These are phyloP conservation scores for Dinocampus coccinellae DNA, from an alignment of 2,888 invertebrate genomes.

Conservation along the genomic window DNA sequence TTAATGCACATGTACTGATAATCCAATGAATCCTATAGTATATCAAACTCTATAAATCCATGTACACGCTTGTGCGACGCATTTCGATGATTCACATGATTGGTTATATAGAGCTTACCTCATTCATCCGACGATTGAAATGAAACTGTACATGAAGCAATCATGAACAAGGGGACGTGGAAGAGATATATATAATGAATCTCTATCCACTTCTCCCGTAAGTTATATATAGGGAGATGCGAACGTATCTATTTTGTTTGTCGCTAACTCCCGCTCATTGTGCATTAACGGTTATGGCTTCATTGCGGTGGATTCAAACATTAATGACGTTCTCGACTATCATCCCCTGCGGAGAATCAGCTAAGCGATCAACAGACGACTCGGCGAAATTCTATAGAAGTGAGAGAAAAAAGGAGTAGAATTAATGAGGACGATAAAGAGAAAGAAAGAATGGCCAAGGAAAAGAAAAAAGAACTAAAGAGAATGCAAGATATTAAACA, in stretches of 20 bases:
- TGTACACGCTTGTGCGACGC: constrained; percentile 18
- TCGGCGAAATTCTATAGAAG: neutral
- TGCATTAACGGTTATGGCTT: constrained; percentile 54
- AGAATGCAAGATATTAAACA: neutral
- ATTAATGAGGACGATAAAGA: neutral
- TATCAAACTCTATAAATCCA: constrained; percentile 22
- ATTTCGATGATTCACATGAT: constrained; percentile 30
- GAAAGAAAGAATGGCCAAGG: neutral
- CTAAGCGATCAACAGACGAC: constrained; percentile 7
- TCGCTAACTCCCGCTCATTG: constrained; percentile 40
- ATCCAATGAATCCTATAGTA: constrained; percentile 28
- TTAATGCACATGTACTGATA: constrained; percentile 29
- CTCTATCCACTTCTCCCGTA: neutral
- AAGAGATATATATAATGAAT: neutral
- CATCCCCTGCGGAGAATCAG: constrained; percentile 24
- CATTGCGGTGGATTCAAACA: constrained; percentile 27
- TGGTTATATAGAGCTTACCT: constrained; percentile 25
- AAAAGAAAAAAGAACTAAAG: neutral
- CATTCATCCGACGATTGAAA: constrained; percentile 18
- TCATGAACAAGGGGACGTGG: neutral
- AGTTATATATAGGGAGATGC: neutral
- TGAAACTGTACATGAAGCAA: constrained; percentile 20
- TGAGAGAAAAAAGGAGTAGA: neutral
- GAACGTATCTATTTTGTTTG: constrained; percentile 51
- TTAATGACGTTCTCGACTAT: constrained; percentile 45